Conservation (phyloP, 2,888 invertebrate species). For the Diabrotica balteata region DNA sequence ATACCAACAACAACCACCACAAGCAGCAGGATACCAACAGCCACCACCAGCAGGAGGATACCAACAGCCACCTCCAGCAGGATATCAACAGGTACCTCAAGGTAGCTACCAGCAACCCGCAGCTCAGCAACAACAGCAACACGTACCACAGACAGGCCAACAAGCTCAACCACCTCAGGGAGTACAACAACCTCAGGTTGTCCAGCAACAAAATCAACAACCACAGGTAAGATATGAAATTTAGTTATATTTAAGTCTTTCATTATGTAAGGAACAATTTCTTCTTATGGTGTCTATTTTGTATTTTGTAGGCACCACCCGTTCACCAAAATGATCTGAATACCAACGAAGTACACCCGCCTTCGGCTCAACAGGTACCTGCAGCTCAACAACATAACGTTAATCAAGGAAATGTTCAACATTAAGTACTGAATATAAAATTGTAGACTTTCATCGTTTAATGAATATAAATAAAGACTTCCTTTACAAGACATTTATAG, state of each 20-base stretch:
- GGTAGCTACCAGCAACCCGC: conserved; percentile 23
- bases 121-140: conserved; percentile 29
- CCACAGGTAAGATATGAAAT: too few species aligned
- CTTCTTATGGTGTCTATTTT: too few species aligned
- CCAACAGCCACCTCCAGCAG: conserved; percentile 38
- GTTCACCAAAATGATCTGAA: conserved; percentile 34
- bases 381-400: conserved; percentile 31
- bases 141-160: conserved; percentile 36
- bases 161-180: conserved; percentile 39
- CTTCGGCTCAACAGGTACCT: conserved; percentile 24
- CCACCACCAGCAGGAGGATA: conserved; percentile 39
- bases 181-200: conserved; percentile 9
- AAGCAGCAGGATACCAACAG: conserved; percentile 38
- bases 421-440: neutral
- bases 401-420: neutral
- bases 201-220: conserved; percentile 16
- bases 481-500: too few species aligned
- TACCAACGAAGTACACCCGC: conserved; percentile 44
- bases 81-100: conserved; percentile 35
- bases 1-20: conserved; percentile 31
- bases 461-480: too few species aligned
- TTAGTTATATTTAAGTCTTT: too few species aligned
- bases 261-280: too few species aligned
- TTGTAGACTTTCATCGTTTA: too few species aligned
- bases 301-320: conserved; percentile 20